A percentile compares a stretch with the other conserved stretches of the same genome.
Conservation (phyloP, 2,888 invertebrate genomes). For the Plagiodera versicolora region DNA sequence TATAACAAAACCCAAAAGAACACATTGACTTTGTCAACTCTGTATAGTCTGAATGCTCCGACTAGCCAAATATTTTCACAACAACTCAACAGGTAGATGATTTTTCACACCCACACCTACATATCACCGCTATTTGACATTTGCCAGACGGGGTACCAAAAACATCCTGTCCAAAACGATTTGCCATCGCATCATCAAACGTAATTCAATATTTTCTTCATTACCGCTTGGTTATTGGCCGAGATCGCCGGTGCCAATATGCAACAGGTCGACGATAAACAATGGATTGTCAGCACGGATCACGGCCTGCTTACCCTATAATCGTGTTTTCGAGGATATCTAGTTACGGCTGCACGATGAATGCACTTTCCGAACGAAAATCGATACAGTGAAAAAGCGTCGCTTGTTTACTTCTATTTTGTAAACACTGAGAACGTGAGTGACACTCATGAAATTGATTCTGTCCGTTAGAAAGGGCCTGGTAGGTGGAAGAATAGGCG, state of each 20-base stretch:
- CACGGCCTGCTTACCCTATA: conserved; percentile 18
- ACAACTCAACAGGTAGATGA: too few species aligned
- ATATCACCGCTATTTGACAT: too few species aligned
- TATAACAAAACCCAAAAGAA: too few species aligned
- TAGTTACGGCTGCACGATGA: conserved; percentile 5
- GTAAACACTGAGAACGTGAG: conserved; percentile 24
- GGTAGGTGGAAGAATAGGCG: conserved; percentile 15
- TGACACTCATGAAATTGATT: conserved; percentile 35
- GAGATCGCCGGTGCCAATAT: neutral
- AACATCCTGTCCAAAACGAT: too few species aligned
- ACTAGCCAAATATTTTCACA: too few species aligned
- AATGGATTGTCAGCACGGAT: conserved; percentile 3
- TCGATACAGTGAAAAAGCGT: conserved; percentile 14
- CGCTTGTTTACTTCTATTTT: conserved; percentile 23
- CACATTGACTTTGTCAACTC: too few species aligned
- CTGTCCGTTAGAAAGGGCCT: conserved; percentile 16
- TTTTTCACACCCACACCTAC: too few species aligned
- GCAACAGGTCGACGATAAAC: conserved; percentile 9
- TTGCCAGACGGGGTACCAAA: too few species aligned
- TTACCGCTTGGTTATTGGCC: neutral
- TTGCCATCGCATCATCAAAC: too few species aligned
- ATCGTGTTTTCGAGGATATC: conserved; percentile 20
- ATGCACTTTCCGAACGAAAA: conserved; percentile 2
- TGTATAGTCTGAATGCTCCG: too few species aligned
- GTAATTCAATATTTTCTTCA: neutral